Conservation (phyloP, 1,140 invertebrate genomes). For the Tetranychus cinnabarinus region DNA sequence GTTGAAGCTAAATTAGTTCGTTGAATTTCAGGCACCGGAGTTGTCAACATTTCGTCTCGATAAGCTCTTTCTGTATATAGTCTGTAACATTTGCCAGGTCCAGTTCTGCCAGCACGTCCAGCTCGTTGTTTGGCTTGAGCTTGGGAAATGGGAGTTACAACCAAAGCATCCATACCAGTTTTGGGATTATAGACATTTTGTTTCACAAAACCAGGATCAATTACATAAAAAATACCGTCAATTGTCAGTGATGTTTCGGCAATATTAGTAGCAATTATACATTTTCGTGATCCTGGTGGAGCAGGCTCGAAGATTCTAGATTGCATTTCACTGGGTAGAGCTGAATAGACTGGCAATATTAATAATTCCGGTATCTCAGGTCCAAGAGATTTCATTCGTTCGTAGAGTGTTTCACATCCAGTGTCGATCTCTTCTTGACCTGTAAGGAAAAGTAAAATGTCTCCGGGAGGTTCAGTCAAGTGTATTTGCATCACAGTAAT, state of each 20-base stretch:
- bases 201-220: conserved; percentile 97
- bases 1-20: conserved; percentile 93
- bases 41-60: conserved; percentile 90
- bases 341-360: conserved; percentile 90
- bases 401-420: conserved; percentile 72
- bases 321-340: conserved; percentile 94
- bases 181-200: conserved; percentile 97
- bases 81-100: conserved; percentile 90
- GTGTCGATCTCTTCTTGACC: conserved; percentile 88
- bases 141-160: conserved; percentile 94
- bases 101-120: conserved; percentile 69
- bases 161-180: conserved; percentile 91
- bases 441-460: conserved; percentile 89
- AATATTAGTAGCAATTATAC: conserved; percentile 93
- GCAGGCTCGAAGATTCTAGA: conserved; percentile 61
- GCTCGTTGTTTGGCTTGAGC: conserved; percentile 66
- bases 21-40: conserved; percentile 92
- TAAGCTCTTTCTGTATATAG: conserved; percentile 52
- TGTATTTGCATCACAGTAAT: conserved; percentile 95
- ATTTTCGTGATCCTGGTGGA: conserved; percentile 70
- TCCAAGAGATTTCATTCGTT: conserved; percentile 65
- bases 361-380: conserved; percentile 74
- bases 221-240: conserved; percentile 96
- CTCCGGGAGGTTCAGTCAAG: conserved; percentile 33
- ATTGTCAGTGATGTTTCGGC: conserved; percentile 98